A percentile compares a stretch with the other conserved stretches of the same genome.
phyloP scores from a whole-genome alignment of 2,888 invertebrate species.

The Amiota minor region DNA sequence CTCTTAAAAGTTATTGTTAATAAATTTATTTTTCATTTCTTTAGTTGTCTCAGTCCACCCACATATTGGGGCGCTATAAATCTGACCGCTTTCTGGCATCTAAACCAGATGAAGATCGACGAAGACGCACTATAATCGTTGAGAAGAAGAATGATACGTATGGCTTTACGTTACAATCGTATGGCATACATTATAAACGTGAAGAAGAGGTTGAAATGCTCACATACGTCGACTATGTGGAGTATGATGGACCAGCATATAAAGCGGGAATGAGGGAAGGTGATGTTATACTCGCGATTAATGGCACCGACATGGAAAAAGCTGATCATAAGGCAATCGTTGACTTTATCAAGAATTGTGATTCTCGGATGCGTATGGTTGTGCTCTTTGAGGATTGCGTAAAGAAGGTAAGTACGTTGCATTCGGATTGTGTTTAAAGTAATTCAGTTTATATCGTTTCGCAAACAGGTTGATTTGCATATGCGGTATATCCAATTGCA shows the following conservation, averaged over 20 bases:
- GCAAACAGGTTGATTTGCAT: conserved; percentile 83
- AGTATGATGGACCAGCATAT: conserved; percentile 92
- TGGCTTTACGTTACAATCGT: conserved; percentile 97
- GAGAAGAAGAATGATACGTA: conserved; percentile 92
- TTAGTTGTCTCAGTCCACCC: conserved; percentile 73
- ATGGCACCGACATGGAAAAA: conserved; percentile 95
- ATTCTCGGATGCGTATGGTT: conserved; percentile 93
- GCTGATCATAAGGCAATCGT: conserved; percentile 95
- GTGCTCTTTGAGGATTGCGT: conserved; percentile 97
- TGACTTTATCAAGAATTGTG: conserved; percentile 91
- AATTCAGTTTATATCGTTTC: background rate
- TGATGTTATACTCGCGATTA: conserved; percentile 96
- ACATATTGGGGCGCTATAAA: conserved; percentile 82
- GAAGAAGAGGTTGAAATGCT: conserved; percentile 96
- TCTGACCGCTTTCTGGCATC: conserved; percentile 80
- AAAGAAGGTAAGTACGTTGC: conserved; percentile 80
- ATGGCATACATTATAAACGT: conserved; percentile 95
- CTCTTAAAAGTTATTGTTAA: background rate
- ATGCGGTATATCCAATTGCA: conserved; percentile 94
- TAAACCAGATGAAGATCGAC: conserved; percentile 88
- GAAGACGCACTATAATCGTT: conserved; percentile 91
- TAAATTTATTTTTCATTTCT: conserved; percentile 24
- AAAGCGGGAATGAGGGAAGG: conserved; percentile 96
- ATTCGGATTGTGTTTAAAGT: background rate
- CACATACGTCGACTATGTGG: conserved; percentile 97